Conservation (phyloP, 30 jellyfish, hydroid and myxozoan genomes). For the Sanderia malayensis region DNA sequence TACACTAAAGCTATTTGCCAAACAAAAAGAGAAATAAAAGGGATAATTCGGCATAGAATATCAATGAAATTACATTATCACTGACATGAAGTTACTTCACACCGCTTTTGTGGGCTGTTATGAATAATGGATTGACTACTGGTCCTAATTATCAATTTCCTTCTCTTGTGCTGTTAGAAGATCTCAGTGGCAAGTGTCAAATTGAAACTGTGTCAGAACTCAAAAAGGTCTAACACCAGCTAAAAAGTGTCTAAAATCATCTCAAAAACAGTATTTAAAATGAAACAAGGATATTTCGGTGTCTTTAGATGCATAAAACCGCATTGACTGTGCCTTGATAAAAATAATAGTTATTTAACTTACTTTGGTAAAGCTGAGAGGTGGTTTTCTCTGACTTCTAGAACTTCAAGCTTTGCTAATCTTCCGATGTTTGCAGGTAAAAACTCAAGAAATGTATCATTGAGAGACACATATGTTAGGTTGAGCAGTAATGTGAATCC, state of each 20-base stretch:
- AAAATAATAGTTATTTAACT: background rate
- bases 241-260: too few species aligned
- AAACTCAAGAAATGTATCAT: conserved; percentile 92
- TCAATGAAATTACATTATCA: background rate
- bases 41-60: background rate
- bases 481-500: conserved; percentile 91
- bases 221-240: too few species aligned
- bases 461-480: conserved; percentile 86
- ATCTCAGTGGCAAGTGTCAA: too few species aligned
- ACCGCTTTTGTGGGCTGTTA: too few species aligned
- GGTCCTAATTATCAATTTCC: too few species aligned
- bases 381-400: conserved; percentile 97
- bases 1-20: background rate
- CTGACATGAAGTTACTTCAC: background rate
- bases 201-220: too few species aligned
- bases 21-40: background rate
- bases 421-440: conserved; percentile 98
- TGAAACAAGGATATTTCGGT: too few species aligned
- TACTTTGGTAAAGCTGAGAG: conserved; percentile 94
- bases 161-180: too few species aligned
- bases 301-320: too few species aligned
- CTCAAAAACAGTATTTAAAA: too few species aligned
- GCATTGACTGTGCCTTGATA: too few species aligned
- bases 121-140: too few species aligned
- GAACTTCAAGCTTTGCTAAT: conserved; percentile 76